Conservation (phyloP, 2,888 invertebrate species). For the Pteria penguin region DNA sequence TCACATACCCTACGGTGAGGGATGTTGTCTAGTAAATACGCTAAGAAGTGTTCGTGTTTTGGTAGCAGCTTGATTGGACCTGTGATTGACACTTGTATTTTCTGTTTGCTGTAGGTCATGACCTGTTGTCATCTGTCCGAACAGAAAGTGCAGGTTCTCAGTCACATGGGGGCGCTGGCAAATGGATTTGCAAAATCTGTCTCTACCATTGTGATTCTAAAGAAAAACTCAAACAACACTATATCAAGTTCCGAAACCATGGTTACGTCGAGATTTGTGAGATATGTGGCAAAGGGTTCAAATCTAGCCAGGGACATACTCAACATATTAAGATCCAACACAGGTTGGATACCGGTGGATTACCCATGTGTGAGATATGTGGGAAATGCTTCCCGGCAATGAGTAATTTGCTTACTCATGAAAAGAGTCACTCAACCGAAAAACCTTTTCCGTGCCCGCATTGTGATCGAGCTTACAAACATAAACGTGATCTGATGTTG, state of each 20-base stretch:
- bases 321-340: conserved; percentile 24
- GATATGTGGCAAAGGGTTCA: conserved; percentile 36
- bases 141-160: background rate
- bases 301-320: conserved; percentile 19
- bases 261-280: conserved; percentile 17
- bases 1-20: too few species aligned
- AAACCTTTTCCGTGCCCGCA: conserved; percentile 20
- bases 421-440: conserved; percentile 21
- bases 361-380: conserved; percentile 28
- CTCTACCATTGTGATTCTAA: background rate
- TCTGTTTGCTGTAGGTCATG: background rate
- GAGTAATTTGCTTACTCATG: conserved; percentile 25
- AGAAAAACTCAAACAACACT: background rate
- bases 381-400: conserved; percentile 24
- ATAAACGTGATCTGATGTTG: conserved; percentile 19
- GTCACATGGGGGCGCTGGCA: too few species aligned
- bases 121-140: background rate
- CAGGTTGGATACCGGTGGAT: background rate
- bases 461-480: conserved; percentile 32
- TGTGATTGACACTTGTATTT: background rate
- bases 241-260: background rate
- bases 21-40: too few species aligned
- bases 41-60: too few species aligned
- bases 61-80: background rate
- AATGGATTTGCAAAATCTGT: conserved; percentile 5